Percentiles rank a stretch among this genome's conserved stretches.
These are phyloP conservation scores for Sebastes aleutianus DNA, from an alignment of 2,797 vertebrate species.

Conservation along the genomic window DNA sequence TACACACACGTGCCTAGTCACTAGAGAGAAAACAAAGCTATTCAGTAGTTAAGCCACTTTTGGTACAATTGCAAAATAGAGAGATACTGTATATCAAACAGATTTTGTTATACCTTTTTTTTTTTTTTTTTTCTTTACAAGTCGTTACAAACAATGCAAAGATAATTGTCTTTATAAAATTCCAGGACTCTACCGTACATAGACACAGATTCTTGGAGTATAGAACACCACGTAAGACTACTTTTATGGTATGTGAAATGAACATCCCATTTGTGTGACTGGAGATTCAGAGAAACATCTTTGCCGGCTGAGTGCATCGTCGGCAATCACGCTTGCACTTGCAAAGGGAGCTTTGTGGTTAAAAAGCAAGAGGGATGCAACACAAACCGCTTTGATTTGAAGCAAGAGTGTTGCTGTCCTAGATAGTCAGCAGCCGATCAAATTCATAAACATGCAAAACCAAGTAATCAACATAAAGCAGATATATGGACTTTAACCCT, in stretches of 20 bases:
- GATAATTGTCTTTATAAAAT: constrained; percentile 96
- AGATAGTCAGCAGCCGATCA: constrained; percentile 23
- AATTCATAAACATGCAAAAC: neutral
- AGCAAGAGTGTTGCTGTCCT: constrained; percentile 8
- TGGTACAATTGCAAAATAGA: constrained; percentile 97
- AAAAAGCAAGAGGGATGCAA: constrained; percentile 33
- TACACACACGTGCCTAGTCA: constrained; percentile 86
- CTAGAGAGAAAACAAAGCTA: constrained; percentile 87
- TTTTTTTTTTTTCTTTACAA: constrained; percentile 76
- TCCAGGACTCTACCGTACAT: constrained; percentile 89
- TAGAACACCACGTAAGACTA: constrained; percentile 79
- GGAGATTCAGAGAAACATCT: constrained; percentile 71
- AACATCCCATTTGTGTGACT: constrained; percentile 79
- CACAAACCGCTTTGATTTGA: neutral
- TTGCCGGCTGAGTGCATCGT: neutral
- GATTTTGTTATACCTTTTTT: constrained; percentile 77
- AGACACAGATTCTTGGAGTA: constrained; percentile 90
- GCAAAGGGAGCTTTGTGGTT: constrained; percentile 23
- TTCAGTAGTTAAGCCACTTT: constrained; percentile 99
- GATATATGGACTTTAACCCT: neutral
- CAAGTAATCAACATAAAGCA: neutral
- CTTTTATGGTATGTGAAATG: constrained; percentile 80
- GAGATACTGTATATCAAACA: constrained; percentile 92
- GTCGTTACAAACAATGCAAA: constrained; percentile 95
- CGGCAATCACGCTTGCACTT: neutral